Percentiles rank a stretch among this genome's conserved stretches.
These are phyloP conservation scores for Parazoanthus swiftii DNA, from an alignment of 92 coral and sea anemone species.

Conservation along the genomic window DNA sequence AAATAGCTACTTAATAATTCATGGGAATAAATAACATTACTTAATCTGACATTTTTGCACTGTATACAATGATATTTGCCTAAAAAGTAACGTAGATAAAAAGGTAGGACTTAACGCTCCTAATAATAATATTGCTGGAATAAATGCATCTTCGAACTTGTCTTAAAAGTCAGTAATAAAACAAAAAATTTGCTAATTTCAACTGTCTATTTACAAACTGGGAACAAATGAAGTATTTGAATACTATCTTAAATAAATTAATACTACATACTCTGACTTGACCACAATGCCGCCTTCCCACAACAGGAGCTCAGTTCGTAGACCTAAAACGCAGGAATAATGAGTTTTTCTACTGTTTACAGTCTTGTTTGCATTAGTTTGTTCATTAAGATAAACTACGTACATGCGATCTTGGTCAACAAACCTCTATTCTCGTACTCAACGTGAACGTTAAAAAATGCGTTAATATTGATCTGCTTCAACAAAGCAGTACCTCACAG, in stretches of 20 bases:
- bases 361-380: too few relatives aligned
- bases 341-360: not conserved
- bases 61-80: too few relatives aligned
- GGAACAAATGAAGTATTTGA: too few relatives aligned
- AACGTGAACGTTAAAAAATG: not conserved
- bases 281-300: conserved; percentile 70
- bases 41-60: too few relatives aligned
- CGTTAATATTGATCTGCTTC: not conserved
- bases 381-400: too few relatives aligned
- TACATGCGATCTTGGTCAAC: not conserved
- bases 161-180: too few relatives aligned
- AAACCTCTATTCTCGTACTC: not conserved
- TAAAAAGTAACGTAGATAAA: too few relatives aligned
- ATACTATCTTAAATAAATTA: not conserved
- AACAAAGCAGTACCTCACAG: not conserved
- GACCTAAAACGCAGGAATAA: conserved; percentile 25
- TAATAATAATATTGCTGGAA: too few relatives aligned
- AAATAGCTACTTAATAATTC: too few relatives aligned
- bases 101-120: too few relatives aligned
- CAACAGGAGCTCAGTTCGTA: conserved; percentile 50
- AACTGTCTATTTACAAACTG: not conserved
- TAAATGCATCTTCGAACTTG: too few relatives aligned
- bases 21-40: too few relatives aligned
- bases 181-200: not conserved
- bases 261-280: conserved; percentile 67